Base-by-base conservation (phyloP, 2,113 vertebrate species). In the Tautogolabrus adspersus region DNA sequence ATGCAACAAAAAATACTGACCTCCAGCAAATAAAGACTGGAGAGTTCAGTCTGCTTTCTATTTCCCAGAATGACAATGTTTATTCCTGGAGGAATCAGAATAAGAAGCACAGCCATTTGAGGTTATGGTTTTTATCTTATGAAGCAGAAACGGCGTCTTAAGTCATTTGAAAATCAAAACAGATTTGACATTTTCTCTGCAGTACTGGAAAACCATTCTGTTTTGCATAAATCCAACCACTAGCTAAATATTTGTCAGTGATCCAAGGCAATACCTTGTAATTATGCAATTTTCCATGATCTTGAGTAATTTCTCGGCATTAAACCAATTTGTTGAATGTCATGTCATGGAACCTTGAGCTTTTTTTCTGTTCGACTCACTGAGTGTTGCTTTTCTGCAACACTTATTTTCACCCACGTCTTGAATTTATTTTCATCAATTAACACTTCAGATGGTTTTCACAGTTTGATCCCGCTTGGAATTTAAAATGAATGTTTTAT, bases 271-370 rank as follows among this genome's bases (percentile, higher is more conserved):
- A 19, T 72, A 47, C 42, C 47, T 51, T 78, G 46, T 69, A 88
- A 88, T 91, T 83, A 87, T 51, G 66, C 58, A 78, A 72, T 87
- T 82, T 57, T 64, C 66, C 56, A 21, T 64, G 56, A 82, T 83
- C 66, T 62, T 77, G 55, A 74, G 75, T 86, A 81, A 86, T 84
- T 83, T 68, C 46, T 40, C 37, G 49, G 47, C 51, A 63, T 73
- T 82, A 70, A 55, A 62, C 65, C 23, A 62, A 82, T 81, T 85
- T 60, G 59, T 78, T 12, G 37, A 78, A 85, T 81, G 79, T 82
- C 75, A 87, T 60, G 62, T 58, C 49, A 79, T 83, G 72, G 37
- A 56, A 34, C 12, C 52, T 79, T 81, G n/a, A n/a, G n/a, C n/a
- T 69, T 73, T 70, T 65, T 22, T 37, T 55, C 26, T 18, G 47